Evolutionary conservation across 2,113 vertebrate genomes (phyloP).

Genomic region (Poeciliopsis retropinna): DNA sequence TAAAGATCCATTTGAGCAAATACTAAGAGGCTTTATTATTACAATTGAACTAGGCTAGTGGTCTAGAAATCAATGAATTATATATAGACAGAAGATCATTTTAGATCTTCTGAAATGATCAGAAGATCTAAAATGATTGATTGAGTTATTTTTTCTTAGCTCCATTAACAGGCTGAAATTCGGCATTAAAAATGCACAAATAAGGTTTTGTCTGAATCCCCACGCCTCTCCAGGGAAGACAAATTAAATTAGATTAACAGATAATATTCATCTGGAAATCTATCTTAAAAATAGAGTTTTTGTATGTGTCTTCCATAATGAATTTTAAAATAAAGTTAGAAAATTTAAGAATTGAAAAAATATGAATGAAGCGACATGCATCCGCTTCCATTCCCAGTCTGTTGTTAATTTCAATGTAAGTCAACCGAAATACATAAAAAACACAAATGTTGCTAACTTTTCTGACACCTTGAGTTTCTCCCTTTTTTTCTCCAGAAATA

Average conservation of each 20-base stretch:
- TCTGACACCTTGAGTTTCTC: background rate
- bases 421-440: background rate
- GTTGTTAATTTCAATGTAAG: too few species aligned
- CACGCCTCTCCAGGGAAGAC: background rate
- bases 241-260: background rate
- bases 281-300: background rate
- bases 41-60: background rate
- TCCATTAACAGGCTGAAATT: background rate
- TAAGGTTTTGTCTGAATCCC: conserved; percentile 10
- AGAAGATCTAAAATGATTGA: too few species aligned
- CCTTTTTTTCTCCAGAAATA: background rate
- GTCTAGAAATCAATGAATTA: conserved; percentile 6
- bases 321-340: background rate
- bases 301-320: background rate
- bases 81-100: conserved; percentile 16
- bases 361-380: background rate
- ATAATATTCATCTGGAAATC: background rate
- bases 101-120: background rate
- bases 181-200: background rate
- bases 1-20: conserved; percentile 38
- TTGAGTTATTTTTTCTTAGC: background rate
- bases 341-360: background rate
- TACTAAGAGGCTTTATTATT: conserved; percentile 29
- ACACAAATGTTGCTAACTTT: background rate
- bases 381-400: background rate